Conservation (phyloP, 2,113 vertebrate genomes). For the Sapajus apella region DNA sequence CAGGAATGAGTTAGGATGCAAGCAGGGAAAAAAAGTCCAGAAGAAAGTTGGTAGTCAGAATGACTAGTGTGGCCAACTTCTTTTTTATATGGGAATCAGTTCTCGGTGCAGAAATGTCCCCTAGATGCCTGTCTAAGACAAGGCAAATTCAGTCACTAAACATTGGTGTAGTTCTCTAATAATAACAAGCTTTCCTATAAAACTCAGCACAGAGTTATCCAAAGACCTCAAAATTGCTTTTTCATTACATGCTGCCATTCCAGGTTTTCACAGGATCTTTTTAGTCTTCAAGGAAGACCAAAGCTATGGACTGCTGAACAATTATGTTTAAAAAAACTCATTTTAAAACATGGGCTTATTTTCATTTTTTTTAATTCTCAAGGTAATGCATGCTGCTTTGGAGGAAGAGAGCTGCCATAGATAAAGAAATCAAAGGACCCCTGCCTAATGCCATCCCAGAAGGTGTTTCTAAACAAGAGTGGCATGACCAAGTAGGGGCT, state of each 20-base stretch:
- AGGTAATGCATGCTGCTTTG: neutral
- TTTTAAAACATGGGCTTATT: conserved; percentile 3
- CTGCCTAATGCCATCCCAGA: neutral
- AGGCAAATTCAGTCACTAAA: neutral
- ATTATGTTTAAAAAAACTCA: neutral
- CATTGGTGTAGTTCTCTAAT: neutral
- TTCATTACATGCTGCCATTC: neutral
- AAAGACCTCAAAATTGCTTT: neutral
- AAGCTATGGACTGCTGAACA: neutral
- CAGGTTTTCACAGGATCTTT: neutral
- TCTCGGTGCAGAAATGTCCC: neutral
- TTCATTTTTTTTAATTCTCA: neutral
- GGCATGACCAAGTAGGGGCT: neutral
- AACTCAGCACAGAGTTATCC: neutral
- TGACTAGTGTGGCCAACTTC: neutral
- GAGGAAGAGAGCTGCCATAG: neutral
- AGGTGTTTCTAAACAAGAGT: conserved; percentile 22
- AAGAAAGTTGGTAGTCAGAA: neutral
- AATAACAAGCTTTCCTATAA: neutral
- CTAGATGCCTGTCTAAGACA: neutral
- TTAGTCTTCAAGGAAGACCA: neutral
- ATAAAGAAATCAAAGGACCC: neutral
- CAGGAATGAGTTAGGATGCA: neutral
- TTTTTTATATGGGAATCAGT: neutral
- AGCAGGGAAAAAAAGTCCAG: neutral